Conservation (phyloP, 2,888 invertebrate species). For the Campoplex nolae region DNA sequence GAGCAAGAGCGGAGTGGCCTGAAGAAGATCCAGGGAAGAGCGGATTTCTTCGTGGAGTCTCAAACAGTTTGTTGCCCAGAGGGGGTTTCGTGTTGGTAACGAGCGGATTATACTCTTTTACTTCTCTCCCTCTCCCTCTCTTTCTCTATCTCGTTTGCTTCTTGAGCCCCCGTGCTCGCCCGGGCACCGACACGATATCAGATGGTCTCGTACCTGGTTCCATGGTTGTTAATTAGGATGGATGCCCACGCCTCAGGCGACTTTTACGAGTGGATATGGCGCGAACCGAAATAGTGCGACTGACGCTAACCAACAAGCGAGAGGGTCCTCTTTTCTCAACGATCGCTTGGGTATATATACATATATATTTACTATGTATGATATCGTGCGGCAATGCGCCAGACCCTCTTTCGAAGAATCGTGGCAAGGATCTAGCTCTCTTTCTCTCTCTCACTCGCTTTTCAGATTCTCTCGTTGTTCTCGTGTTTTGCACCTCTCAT, state of each 20-base stretch:
- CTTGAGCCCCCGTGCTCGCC: slow-evolving; percentile 31
- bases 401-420: slow-evolving; percentile 79
- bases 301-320: slow-evolving; percentile 73
- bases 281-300: slow-evolving; percentile 81
- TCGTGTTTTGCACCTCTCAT: slow-evolving; percentile 12
- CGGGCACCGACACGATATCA: slow-evolving; percentile 77
- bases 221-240: slow-evolving; percentile 84
- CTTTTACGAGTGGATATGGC: slow-evolving; percentile 83
- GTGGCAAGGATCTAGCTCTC: slow-evolving; percentile 74
- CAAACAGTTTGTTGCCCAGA: slow-evolving; percentile 69
- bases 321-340: slow-evolving; percentile 45
- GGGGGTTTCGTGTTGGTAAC: slow-evolving; percentile 82
- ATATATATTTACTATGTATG: slow-evolving; percentile 2
- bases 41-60: slow-evolving; percentile 45
- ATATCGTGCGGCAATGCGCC: slow-evolving; percentile 61
- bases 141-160: slow-evolving; percentile 32
- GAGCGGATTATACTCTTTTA: slow-evolving; percentile 82
- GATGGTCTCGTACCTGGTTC: slow-evolving; percentile 83
- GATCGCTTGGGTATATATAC: slow-evolving; percentile 10
- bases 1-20: background rate
- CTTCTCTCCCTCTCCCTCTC: slow-evolving; percentile 44
- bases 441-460: slow-evolving; percentile 11
- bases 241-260: slow-evolving; percentile 84
- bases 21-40: slow-evolving; percentile 39
- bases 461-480: slow-evolving; percentile 28